A percentile compares a stretch with the other conserved stretches of the same genome.
These are phyloP conservation scores for Hyposmocoma kahamanoa DNA, from an alignment of 1,140 invertebrate genomes.

Conservation along the genomic window DNA sequence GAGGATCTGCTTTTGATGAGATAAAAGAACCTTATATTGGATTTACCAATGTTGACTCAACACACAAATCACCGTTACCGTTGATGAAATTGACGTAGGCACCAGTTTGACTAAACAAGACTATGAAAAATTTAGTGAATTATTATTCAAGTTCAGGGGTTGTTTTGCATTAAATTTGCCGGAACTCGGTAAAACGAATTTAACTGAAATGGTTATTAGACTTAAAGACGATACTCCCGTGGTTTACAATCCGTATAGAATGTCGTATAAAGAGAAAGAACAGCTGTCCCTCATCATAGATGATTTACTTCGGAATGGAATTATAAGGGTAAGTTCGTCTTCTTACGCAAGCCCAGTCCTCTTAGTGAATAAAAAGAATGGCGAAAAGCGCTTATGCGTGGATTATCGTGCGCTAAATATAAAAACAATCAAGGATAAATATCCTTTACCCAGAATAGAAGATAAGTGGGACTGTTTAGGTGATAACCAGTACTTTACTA, in stretches of 20 bases:
- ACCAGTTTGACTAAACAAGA: background rate
- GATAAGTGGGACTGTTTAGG: too few species aligned
- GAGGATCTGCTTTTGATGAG: background rate
- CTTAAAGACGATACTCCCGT: conserved; percentile 1
- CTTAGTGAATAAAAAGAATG: conserved; percentile 24
- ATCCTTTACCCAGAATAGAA: conserved; percentile 14
- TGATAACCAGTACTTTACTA: too few species aligned
- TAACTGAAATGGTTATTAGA: conserved; percentile 2
- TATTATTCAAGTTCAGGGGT: conserved; percentile 1
- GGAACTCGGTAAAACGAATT: conserved; percentile 1
- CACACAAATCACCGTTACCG: background rate
- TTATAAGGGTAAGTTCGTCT: conserved; percentile 17
- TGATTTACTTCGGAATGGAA: background rate
- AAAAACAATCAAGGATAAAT: conserved; percentile 10
- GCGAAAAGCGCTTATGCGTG: conserved; percentile 18
- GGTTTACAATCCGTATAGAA: conserved; percentile 2
- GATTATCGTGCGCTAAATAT: conserved; percentile 11
- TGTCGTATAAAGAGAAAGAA: background rate
- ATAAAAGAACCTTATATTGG: background rate
- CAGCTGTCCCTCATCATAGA: conserved; percentile 3
- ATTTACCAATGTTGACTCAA: background rate
- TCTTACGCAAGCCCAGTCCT: conserved; percentile 16
- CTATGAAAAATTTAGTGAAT: background rate
- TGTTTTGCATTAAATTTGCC: conserved; percentile 2
- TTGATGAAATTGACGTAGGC: background rate